Evolutionary conservation across 1,140 invertebrate genomes (phyloP), one percentile per base, ranked within the genome.

Genomic region (Saccostrea cuccullata): DNA sequence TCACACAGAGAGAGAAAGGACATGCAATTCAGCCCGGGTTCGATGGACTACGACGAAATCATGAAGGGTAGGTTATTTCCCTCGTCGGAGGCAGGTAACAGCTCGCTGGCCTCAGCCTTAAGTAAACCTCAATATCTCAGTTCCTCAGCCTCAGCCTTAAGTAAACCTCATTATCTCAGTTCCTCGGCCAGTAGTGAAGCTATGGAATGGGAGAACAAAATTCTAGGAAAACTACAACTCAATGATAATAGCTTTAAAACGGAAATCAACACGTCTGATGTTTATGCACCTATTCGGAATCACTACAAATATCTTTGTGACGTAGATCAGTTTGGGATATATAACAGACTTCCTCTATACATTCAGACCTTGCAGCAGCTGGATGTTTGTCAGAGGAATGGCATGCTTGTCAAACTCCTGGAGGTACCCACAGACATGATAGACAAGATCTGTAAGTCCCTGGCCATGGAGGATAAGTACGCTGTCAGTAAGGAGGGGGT

Each of bases 241-340:
- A 77, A 77, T 77, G 70, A 77, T 77, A 13, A 77, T 36, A 30
- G 26, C 70, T 77, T 77, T 77, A 77, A 77, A 77, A 77, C 26
- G 5, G 70, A 77, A 5, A 15, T 77, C 13, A 30, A 77, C 23
- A 30, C 23, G 4, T 77, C 70, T 3, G 70, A 77, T 26, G 26
- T 77, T 5, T 77, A 36, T 36, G 26, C 70, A 5, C 26, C 70
- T 13, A 26, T 77, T 77, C 70, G 70, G 12, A 77, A 36, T 77
- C 70, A 77, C 70, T 77, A 77, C 30, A 17, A 26, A 36, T 77
- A 13, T 30, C 30, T 77, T 11, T 26, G 23, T 30, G 26, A 77
- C 13, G 70, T 77, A 13, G 70, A 77, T 13, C 70, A 9, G 26
- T 23, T 23, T 15, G 70, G 70, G 15, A 77, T 30, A 11, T 77